Base-by-base conservation (phyloP, 1,140 invertebrate genomes). In the Drosophila auraria region DNA sequence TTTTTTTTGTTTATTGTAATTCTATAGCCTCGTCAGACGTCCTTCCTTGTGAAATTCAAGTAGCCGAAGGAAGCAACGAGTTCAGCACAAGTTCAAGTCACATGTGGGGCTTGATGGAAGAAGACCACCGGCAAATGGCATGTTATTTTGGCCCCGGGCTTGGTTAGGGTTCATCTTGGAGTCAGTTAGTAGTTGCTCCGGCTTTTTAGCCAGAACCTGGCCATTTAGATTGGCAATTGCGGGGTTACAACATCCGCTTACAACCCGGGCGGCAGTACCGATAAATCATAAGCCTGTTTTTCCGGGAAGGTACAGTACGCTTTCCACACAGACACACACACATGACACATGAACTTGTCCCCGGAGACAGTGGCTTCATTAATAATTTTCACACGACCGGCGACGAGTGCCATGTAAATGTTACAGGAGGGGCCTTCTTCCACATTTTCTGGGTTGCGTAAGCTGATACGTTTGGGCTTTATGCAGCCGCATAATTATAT, bases 401-500 rank as follows among this genome's bases (percentile, higher is more conserved):
- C 56, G 61, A 36, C 54, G 54, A 57, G 36, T 57, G 54, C 54
- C 54, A 57, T 57, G 54, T 57, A 57, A 57, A 57, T 57, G 14
- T 40, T 57, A 57, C 54, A 57, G 54, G 36, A 38, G 57, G 38
- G 61, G 49, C 27, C 45, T 57, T 71, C 36, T n/a, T 38, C 51
- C 40, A 57, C 40, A 75, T 56, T 64, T 58, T 64, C 65, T 62
- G 56, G 61, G 50, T 89, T 89, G 86, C 86, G 79, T 86, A 86
- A 89, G 86, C 57, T 74, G 69, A 82, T 57, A 78, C 79, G 44
- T 72, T 62, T 71, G 69, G 27, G 53, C 47, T 74, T 82, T 64
- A 83, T 87, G 83, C 83, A 83, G 83, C 76, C 63, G 71, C 86
- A 90, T 89, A 89, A 90, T 86, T 82, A 90, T 86, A 82, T 89